Base-by-base conservation (phyloP, 2,888 invertebrate species). In the Troides aeacus region DNA sequence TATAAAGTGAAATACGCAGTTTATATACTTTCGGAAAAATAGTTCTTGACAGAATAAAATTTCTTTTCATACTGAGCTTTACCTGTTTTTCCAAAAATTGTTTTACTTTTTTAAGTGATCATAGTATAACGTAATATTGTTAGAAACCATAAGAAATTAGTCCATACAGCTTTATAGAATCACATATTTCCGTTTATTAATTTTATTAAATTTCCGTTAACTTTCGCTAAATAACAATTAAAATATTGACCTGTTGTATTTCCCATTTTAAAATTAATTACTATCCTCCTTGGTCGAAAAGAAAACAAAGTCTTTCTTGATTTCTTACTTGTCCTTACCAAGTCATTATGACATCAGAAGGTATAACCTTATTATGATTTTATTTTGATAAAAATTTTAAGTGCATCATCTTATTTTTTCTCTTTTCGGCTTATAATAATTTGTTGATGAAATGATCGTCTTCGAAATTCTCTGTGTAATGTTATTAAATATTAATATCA, bases 1-100 rank as follows among this genome's bases (percentile, higher is more conserved):
- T 65, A 61, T 67, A 63, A 62, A 62, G 66, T 70, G 50, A 39
- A 62, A 57, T 65, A 62, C 56, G 50, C 59, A 66, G n/a, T 58
- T 50, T 24, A 30, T 65, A 58, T 66, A 62, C 58, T 58, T 60
- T 59, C 24, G 18, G 62, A 46, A 15, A 46, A 46, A 46, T 46
- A 46, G 46, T 46, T 46, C 46, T 46, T 46, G 46, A 15, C 15
- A 12, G 46, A 46, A 46, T 46, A 46, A 46, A 4, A 4, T 46
- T 15, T 46, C 46, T 46, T 46, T 15, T 42, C 12, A 12, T 46
- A 46, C 12, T 15, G 46, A 15, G 15, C 15, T 46, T 46, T 46
- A 15, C 2, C 46, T 15, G 15, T 46, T 30, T 30, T 30, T 30
- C 30, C 30, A 30, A 30, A 24, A 30, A 30, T 30, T 30, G 30